These are phyloP conservation scores for Xylocopa sonorina DNA, from an alignment of 1,140 invertebrate species.

Conservation along the genomic window DNA sequence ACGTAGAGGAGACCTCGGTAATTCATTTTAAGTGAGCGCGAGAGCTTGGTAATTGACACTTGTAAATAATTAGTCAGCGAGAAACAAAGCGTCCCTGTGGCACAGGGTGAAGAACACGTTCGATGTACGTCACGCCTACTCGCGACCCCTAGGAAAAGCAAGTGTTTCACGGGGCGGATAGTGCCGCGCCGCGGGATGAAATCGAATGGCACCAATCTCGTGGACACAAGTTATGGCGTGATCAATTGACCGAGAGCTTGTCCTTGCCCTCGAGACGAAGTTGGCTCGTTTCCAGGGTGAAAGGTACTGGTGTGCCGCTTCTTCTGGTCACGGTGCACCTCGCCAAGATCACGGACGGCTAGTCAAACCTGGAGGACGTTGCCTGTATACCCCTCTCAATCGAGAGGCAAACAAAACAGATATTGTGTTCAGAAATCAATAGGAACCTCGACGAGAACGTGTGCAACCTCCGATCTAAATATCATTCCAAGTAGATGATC, in stretches of 20 bases:
- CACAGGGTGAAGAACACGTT: not conserved
- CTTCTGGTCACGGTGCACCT: constrained; percentile 33
- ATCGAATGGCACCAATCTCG: not conserved
- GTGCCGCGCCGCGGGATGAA: not conserved
- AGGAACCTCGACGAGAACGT: not conserved
- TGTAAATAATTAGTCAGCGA: constrained; percentile 26
- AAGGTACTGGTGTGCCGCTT: constrained; percentile 43
- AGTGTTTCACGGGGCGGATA: not conserved
- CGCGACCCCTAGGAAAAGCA: not conserved
- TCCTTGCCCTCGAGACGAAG: constrained; percentile 61
- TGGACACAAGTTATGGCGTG: constrained; percentile 12
- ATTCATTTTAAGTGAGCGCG: constrained; percentile 1
- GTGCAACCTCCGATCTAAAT: too few relatives aligned
- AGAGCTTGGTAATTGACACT: constrained; percentile 25
- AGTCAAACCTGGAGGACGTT: constrained; percentile 15
- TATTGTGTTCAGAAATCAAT: constrained; percentile 26
- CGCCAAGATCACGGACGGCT: constrained; percentile 60
- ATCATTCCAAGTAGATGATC: too few relatives aligned
- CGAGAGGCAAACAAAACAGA: constrained; percentile 23
- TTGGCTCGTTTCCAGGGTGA: constrained; percentile 63
- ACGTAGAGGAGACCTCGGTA: not conserved
- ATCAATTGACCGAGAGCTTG: constrained; percentile 39
- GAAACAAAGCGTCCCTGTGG: not conserved
- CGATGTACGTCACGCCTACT: not conserved
- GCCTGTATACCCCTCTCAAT: not conserved